Base-by-base conservation (phyloP, 2,888 invertebrate genomes). In the Athalia cordata region DNA sequence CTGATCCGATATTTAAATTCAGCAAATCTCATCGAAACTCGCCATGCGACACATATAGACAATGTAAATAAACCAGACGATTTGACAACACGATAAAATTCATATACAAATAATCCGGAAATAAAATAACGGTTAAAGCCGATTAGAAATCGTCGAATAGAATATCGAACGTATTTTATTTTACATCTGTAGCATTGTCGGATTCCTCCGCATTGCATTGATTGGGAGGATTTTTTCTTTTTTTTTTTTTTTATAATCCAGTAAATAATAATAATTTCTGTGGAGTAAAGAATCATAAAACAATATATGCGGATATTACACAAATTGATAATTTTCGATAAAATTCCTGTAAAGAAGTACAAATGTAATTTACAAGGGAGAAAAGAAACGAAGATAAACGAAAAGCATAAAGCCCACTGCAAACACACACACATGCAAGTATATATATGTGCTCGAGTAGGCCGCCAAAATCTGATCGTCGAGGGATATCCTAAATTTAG, bases 361-460 rank as follows among this genome's bases (percentile, higher is more conserved):
- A n/a, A n/a, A 57, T 13, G 47, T 4, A 72, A 45, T 8, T 72
- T 47, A 29, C 5, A n/a, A 67, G 13, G 50, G 50, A 52, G 50
- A 62, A 75, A 45, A 5, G n/a, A 52, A 8, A 15, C 29, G 29
- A 29, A 29, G 29, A 2, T 29, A 29, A 68, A 11, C 62, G 79
- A 80, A 77, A 80, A 84, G 85, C 85, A 72, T 50, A 83, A 83
- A 81, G 83, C 81, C 81, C 80, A 72, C 67, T 67, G 78, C 78
- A 78, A 75, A 78, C 57, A 57, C 86, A 86, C 85, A 85, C 86
- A 81, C 87, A 87, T 87, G 86, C 87, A 59, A 81, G 29, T 29
- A 29, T 29, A 2, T 29, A 29, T 29, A 83, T 80, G 82, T 82
- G 82, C 83, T 85, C 82, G 66, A 62, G 76, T 59, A 64, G 70